Evolutionary conservation across 2,888 invertebrate genomes (phyloP).

Genomic region (Cantharis rustica): DNA sequence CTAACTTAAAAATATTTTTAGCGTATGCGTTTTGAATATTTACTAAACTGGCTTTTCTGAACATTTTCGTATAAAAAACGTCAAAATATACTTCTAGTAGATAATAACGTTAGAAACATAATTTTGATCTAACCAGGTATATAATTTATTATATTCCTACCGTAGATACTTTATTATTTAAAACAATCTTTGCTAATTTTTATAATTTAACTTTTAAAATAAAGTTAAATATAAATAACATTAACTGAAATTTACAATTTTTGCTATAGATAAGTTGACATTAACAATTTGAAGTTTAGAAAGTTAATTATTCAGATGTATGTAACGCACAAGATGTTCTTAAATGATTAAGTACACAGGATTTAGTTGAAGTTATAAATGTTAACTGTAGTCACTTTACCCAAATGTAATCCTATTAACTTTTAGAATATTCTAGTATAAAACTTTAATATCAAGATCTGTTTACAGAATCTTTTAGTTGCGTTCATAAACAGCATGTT

Average conservation of each 20-base stretch:
- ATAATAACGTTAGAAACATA: no score
- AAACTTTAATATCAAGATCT: conserved; percentile 1
- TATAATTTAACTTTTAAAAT: no score
- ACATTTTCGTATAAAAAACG: no score
- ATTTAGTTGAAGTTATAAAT: conserved; percentile 1
- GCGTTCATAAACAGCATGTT: neutral
- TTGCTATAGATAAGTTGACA: neutral
- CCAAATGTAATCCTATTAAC: neutral
- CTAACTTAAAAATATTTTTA: no score
- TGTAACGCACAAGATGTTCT: neutral
- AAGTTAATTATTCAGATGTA: neutral
- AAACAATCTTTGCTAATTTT: no score
- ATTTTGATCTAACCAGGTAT: no score
- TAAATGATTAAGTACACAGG: conserved; percentile 2
- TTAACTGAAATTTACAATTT: neutral
- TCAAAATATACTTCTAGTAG: no score
- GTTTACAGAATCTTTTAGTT: neutral
- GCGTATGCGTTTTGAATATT: no score
- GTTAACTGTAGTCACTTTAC: conserved; percentile 3
- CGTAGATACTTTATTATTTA: no score
- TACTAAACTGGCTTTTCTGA: no score
- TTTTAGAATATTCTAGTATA: neutral
- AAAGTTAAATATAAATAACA: neutral
- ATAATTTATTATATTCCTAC: no score
- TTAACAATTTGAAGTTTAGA: neutral